A percentile compares a stretch with the other conserved stretches of the same genome.
phyloP scores from a whole-genome alignment of 2,113 vertebrate species.

The Mesembrinibis cayennensis region DNA sequence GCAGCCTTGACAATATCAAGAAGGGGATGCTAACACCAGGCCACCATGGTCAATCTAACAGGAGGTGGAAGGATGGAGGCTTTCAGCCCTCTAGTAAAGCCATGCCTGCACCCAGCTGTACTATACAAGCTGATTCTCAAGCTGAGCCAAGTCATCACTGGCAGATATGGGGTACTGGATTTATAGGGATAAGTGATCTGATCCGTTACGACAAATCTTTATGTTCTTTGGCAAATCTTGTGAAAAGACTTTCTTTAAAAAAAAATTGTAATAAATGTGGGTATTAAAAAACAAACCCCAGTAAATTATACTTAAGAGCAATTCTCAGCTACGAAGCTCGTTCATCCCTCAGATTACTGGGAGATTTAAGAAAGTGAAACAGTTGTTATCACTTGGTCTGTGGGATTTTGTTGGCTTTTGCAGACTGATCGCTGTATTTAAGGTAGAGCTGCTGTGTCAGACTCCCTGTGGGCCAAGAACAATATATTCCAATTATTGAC shows the following conservation, averaged over 20 bases:
- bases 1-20: background rate
- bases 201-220: slow-evolving; percentile 41
- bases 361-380: slow-evolving; percentile 66
- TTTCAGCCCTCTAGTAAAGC: background rate
- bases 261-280: background rate
- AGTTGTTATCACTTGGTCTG: slow-evolving; percentile 65
- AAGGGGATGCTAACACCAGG: background rate
- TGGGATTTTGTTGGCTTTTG: slow-evolving; percentile 57
- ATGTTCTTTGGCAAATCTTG: slow-evolving; percentile 60
- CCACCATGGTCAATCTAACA: background rate
- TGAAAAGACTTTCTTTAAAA: background rate
- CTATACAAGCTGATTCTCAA: background rate
- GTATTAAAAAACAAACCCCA: slow-evolving; percentile 48
- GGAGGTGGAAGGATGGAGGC: background rate
- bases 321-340: slow-evolving; percentile 28
- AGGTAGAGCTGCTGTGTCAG: slow-evolving; percentile 57
- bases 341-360: slow-evolving; percentile 64
- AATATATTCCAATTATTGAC: background rate
- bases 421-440: slow-evolving; percentile 35
- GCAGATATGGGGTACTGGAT: slow-evolving; percentile 30
- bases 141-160: slow-evolving; percentile 13
- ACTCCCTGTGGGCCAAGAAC: slow-evolving; percentile 35
- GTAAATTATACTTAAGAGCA: slow-evolving; percentile 18
- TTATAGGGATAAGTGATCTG: slow-evolving; percentile 50
- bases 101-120: background rate